Conservation (phyloP, 92 coral and sea anemone genomes). For the Phenganax stokvisi region DNA sequence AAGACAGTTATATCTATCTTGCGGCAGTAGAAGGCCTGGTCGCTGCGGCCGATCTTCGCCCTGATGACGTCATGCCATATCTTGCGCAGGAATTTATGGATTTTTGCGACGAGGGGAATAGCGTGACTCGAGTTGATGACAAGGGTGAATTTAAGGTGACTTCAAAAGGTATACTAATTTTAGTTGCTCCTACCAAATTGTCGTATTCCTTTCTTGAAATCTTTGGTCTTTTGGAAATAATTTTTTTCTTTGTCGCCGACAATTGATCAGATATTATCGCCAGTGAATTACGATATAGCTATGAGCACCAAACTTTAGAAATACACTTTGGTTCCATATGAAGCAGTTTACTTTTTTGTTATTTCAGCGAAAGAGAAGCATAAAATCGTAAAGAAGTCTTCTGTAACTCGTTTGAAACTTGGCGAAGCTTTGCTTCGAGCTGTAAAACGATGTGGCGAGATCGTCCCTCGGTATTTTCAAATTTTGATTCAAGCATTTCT, state of each 20-base stretch:
- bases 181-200: not conserved
- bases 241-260: too few species aligned
- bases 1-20: slow-evolving; percentile 87
- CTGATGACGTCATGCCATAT: slow-evolving; percentile 69
- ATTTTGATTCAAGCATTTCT: slow-evolving; percentile 66
- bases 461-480: slow-evolving; percentile 71
- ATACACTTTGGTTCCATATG: not conserved
- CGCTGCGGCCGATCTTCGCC: slow-evolving; percentile 67
- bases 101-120: slow-evolving; percentile 43
- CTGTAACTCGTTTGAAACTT: slow-evolving; percentile 66
- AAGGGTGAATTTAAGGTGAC: slow-evolving; percentile 24
- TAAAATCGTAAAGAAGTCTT: slow-evolving; percentile 42
- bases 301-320: not conserved
- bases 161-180: not conserved
- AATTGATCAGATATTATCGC: too few species aligned
- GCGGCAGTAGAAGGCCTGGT: slow-evolving; percentile 94
- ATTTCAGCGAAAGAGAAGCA: not conserved
- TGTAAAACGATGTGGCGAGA: slow-evolving; percentile 73
- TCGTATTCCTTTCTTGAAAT: not conserved
- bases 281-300: not conserved
- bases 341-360: not conserved
- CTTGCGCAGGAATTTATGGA: slow-evolving; percentile 70
- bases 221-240: not conserved
- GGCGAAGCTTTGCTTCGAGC: slow-evolving; percentile 86
- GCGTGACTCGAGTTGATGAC: slow-evolving; percentile 6